These are phyloP conservation scores for Dermolepida albohirtum DNA, from an alignment of 2,888 invertebrate species.

Conservation along the genomic window DNA sequence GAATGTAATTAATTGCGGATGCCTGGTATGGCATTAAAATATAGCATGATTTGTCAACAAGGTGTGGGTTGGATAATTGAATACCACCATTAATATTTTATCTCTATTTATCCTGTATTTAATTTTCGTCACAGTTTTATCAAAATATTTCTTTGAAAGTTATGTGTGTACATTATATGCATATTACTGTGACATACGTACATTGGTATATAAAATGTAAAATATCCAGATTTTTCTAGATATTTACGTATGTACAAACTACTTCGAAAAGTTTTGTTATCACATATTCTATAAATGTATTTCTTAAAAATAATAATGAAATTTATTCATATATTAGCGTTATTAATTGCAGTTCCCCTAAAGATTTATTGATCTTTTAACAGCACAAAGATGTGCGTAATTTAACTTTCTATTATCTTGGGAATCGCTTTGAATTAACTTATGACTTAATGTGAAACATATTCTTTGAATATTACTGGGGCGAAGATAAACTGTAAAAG, in stretches of 20 bases:
- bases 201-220: too few relatives aligned
- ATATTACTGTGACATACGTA: too few relatives aligned
- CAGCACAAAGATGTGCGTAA: conserved; percentile 6
- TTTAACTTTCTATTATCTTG: conserved; percentile 10
- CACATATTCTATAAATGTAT: too few relatives aligned
- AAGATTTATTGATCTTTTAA: neutral
- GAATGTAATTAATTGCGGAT: conserved; percentile 42
- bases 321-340: neutral
- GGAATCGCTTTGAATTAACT: neutral
- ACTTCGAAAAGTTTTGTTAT: too few relatives aligned
- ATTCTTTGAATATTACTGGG: neutral
- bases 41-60: conserved; percentile 45
- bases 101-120: conserved; percentile 27
- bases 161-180: too few relatives aligned
- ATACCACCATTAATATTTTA: conserved; percentile 38
- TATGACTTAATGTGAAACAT: neutral
- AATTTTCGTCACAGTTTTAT: conserved; percentile 15
- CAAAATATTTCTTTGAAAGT: neutral
- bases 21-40: conserved; percentile 41
- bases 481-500: too few relatives aligned
- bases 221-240: neutral
- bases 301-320: too few relatives aligned
- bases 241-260: too few relatives aligned
- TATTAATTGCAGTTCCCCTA: neutral
- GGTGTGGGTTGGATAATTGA: conserved; percentile 29